phyloP scores from a whole-genome alignment of 1,140 invertebrate genomes.

The Coptotermes formosanus region DNA sequence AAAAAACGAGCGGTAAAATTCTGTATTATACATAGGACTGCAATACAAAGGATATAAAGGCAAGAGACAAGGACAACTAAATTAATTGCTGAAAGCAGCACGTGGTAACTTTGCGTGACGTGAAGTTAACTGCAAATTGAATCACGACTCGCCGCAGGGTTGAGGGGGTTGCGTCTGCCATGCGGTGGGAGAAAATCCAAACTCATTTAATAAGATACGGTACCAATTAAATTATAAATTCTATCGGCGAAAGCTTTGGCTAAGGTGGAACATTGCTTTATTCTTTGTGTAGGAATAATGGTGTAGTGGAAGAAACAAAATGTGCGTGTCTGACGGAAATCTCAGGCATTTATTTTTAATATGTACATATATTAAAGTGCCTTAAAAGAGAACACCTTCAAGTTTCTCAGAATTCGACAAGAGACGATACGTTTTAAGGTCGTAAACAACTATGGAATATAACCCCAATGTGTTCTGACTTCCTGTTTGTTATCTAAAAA shows the following conservation, averaged over 20 bases:
- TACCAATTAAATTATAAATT: slow-evolving; percentile 16
- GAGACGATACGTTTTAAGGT: no score
- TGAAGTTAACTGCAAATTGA: slow-evolving; percentile 8
- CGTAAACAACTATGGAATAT: no score
- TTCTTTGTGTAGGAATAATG: neutral
- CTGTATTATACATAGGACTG: neutral
- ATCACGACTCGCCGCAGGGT: neutral
- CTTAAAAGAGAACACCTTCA: no score
- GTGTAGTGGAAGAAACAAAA: neutral
- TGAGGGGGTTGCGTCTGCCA: neutral
- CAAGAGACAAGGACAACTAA: neutral
- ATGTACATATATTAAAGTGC: no score
- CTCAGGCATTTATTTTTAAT: no score
- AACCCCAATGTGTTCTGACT: no score
- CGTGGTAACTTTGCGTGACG: neutral
- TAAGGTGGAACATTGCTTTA: neutral
- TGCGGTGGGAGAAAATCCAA: slow-evolving; percentile 10
- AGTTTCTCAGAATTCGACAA: no score
- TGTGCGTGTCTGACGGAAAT: no score
- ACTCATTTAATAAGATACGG: slow-evolving; percentile 17
- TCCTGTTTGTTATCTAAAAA: no score
- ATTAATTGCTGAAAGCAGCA: neutral
- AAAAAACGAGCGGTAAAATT: no score
- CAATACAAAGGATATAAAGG: neutral
- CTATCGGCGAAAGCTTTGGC: neutral